Evolutionary conservation across 1,140 invertebrate genomes (phyloP), one percentile per base, ranked within the genome.

Genomic region (Lepidurus couesii): DNA sequence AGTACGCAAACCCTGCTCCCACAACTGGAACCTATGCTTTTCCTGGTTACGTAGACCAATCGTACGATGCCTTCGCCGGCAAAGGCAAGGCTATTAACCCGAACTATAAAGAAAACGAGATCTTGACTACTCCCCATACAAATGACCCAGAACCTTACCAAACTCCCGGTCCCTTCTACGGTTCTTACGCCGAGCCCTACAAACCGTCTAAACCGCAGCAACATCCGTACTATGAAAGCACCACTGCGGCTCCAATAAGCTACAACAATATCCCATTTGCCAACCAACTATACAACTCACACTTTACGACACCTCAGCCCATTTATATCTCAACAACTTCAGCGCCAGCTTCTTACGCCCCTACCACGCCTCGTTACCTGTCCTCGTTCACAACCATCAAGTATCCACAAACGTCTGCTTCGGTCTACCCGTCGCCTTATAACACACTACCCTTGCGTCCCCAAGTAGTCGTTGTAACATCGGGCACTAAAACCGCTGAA

Each of bases 381-480:
- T 7, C 8, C 6, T 16, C 53, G 53, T 65, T 65, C 13, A 65
- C 53, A 7, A 65, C 53, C 53, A 16, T 65, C 53, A 65, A 65
- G 9, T 65, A 65, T 7, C 53, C 53, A 65, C 53, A 65, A 65
- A 65, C 53, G 53, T 65, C 53, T 7, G 16, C 53, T 16, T 21
- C 53, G 5, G 21, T 65, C 53, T 21, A 65, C 53, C 53, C 53
- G 21, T 65, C 53, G 21, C 53, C 53, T 21, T 65, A 65, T 21
- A 16, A 16, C 13, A 65, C 8, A 7, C 6, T 65, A 65, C 9
- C 53, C 53, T 65, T 65, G 9, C 13, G 13, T 65, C 53, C 53
- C 53, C 53, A 65, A 21, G 53, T 65, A 65, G 53, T 65, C 21
- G 53, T 65, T n/a, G 53, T 65, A 65, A 65, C 53, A 21, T 65